A percentile compares a stretch with the other conserved stretches of the same genome.
Conservation (phyloP, 2,113 vertebrate genomes). For the Corvus hawaiiensis region DNA sequence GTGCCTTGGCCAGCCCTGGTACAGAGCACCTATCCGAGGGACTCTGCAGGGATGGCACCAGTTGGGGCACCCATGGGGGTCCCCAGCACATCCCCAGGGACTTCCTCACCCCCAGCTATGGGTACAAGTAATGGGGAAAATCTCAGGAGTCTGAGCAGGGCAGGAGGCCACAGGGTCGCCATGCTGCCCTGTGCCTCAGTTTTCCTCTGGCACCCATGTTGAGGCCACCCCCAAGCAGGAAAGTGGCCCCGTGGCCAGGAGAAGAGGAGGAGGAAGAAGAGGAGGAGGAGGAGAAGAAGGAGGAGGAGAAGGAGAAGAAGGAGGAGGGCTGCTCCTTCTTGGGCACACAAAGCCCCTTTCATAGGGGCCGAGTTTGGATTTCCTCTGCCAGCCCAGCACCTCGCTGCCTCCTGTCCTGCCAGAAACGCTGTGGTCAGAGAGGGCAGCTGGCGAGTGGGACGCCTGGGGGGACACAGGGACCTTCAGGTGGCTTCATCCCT, state of each 20-base stretch:
- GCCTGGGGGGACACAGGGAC: background rate
- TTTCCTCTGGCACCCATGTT: background rate
- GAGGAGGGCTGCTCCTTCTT: background rate
- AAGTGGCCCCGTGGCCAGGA: background rate
- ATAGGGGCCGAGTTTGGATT: conserved; percentile 40
- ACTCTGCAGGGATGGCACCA: background rate
- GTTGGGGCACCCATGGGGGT: background rate
- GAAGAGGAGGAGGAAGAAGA: background rate
- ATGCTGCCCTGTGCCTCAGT: background rate
- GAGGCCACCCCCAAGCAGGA: background rate
- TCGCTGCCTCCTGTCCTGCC: conserved; percentile 38
- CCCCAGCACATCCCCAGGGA: background rate
- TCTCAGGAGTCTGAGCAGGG: background rate
- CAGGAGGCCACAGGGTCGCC: background rate
- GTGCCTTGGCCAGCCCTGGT: background rate
- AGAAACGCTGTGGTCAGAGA: background rate
- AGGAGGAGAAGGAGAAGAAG: background rate
- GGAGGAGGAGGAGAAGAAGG: background rate
- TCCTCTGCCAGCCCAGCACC: conserved; percentile 48
- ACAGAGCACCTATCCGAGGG: background rate
- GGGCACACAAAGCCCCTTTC: conserved; percentile 65
- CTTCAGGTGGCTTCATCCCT: background rate
- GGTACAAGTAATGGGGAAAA: background rate
- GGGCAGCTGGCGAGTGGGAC: background rate
- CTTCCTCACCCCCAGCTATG: background rate